Evolutionary conservation across 2,113 vertebrate genomes (phyloP).

Genomic region (Ochotona curzoniae): DNA sequence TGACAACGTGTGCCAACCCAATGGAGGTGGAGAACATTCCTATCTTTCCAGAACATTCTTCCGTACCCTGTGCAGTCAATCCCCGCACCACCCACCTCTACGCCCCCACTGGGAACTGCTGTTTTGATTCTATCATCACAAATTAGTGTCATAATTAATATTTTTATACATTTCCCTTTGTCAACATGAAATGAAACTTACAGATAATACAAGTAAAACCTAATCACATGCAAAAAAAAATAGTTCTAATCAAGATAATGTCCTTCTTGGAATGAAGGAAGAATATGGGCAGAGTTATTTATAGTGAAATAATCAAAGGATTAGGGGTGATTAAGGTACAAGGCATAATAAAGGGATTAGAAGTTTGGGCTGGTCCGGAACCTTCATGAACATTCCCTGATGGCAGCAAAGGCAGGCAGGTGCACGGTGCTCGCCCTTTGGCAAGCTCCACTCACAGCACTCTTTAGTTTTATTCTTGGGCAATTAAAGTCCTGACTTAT

Average conservation of each 20-base stretch:
- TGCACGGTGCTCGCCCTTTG: background rate
- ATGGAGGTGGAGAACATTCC: background rate
- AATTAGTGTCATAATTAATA: conserved; percentile 49
- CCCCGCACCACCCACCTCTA: background rate
- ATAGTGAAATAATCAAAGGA: background rate
- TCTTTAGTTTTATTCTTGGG: background rate
- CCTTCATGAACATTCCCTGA: background rate
- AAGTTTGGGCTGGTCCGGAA: background rate
- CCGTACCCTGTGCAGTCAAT: background rate
- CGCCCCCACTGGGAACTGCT: background rate
- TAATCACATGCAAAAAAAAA: background rate
- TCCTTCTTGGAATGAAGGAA: conserved; percentile 17
- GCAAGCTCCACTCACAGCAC: background rate
- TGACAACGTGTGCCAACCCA: background rate
- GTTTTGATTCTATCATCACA: conserved; percentile 27
- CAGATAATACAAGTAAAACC: conserved; percentile 24
- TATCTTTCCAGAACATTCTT: conserved; percentile 7
- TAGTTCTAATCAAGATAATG: conserved; percentile 17
- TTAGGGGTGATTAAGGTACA: background rate
- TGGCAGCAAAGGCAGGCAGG: background rate
- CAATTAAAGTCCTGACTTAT: background rate
- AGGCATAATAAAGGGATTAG: background rate
- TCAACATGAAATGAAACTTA: conserved; percentile 22
- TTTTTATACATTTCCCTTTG: conserved; percentile 44
- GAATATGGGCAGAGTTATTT: background rate